A percentile compares a stretch with the other conserved stretches of the same genome.
These are phyloP conservation scores for Thereva unica DNA, from an alignment of 2,888 invertebrate species.

Conservation along the genomic window DNA sequence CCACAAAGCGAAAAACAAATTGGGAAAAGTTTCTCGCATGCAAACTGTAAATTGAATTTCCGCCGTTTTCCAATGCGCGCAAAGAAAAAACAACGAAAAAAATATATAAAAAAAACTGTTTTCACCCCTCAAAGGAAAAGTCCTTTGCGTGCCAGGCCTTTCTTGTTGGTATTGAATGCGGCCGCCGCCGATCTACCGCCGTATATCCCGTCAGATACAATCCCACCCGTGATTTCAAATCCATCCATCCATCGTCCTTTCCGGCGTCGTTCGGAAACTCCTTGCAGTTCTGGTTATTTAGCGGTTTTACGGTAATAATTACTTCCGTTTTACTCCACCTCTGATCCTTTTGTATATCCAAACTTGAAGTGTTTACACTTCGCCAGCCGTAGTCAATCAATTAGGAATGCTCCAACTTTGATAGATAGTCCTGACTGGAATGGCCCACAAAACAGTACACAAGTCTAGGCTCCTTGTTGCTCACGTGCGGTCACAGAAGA, in stretches of 20 bases:
- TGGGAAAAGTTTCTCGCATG: conserved; percentile 7
- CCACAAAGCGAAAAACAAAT: not conserved
- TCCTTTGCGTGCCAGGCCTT: conserved; percentile 19
- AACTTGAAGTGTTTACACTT: conserved; percentile 32
- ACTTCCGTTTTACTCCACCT: conserved; percentile 21
- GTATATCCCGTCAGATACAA: not conserved
- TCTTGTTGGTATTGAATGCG: not conserved
- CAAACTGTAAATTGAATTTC: conserved; percentile 30
- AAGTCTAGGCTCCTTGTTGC: too few relatives aligned
- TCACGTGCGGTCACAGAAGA: too few relatives aligned
- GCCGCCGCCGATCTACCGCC: too few relatives aligned
- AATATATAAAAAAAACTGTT: not conserved
- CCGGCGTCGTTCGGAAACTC: too few relatives aligned
- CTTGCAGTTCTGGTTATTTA: conserved; percentile 14
- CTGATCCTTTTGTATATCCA: conserved; percentile 10
- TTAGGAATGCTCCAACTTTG: conserved; percentile 26
- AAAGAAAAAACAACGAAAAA: not conserved
- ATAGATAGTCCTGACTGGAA: conserved; percentile 12
- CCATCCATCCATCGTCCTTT: not conserved
- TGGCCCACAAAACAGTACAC: too few relatives aligned
- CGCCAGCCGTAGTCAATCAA: conserved; percentile 31
- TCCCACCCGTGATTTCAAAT: conserved; percentile 3
- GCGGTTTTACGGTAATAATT: conserved; percentile 22
- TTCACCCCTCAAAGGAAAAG: not conserved
- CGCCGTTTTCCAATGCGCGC: conserved; percentile 18